A percentile compares a stretch with the other conserved stretches of the same genome.
Conservation (phyloP, 2,113 vertebrate genomes). For the Todiramphus chloris region DNA sequence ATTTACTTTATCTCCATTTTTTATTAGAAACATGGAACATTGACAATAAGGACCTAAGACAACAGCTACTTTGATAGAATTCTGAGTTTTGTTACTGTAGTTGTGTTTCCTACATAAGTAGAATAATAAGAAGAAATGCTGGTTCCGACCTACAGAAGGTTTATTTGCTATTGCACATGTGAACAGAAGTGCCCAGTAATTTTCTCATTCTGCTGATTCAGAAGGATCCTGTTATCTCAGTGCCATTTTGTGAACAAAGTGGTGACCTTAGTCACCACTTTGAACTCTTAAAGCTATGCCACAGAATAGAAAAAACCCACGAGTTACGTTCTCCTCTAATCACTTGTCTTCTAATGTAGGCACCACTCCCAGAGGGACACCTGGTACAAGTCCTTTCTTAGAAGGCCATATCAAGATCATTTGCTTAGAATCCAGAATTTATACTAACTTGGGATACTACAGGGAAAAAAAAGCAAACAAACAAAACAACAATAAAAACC, state of each 20-base stretch:
- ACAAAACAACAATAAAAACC: too few relatives aligned
- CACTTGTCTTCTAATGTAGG: not conserved
- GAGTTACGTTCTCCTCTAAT: not conserved
- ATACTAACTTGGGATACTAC: not conserved
- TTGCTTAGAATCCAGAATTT: not conserved
- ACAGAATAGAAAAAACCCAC: not conserved
- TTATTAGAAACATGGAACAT: not conserved
- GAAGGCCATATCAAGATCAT: not conserved
- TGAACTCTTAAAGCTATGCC: not conserved
- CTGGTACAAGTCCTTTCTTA: not conserved
- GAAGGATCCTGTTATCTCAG: not conserved
- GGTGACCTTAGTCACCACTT: not conserved
- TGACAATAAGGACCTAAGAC: not conserved
- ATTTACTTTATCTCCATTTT: slow-evolving; percentile 29
- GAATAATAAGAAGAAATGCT: not conserved
- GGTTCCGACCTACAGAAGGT: not conserved
- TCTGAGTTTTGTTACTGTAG: not conserved
- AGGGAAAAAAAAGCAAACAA: not conserved
- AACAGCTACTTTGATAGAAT: not conserved
- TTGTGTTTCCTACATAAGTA: not conserved
- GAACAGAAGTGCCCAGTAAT: not conserved
- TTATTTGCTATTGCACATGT: not conserved
- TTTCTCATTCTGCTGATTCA: not conserved
- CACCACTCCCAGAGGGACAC: not conserved
- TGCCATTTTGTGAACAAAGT: not conserved